Evolutionary conservation across 2,888 invertebrate genomes (phyloP).

Genomic region (Eurytoma californica): DNA sequence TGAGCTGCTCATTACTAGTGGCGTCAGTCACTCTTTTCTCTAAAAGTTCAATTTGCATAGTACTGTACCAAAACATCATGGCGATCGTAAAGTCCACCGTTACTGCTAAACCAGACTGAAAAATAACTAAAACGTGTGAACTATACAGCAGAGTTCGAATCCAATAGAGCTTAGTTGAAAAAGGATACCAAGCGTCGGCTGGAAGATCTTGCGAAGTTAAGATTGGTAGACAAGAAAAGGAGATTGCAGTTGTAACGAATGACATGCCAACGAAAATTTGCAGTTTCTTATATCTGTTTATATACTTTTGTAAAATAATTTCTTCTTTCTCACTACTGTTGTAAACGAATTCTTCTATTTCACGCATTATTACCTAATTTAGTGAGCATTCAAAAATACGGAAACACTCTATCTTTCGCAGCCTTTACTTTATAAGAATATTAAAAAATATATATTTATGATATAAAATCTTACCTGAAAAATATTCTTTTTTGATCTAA

Average conservation of each 20-base stretch:
- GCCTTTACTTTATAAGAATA: too few species aligned
- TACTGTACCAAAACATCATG: constrained; percentile 63
- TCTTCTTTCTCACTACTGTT: constrained; percentile 54
- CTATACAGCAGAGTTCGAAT: constrained; percentile 59
- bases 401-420: too few species aligned
- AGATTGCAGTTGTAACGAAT: constrained; percentile 59
- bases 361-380: constrained; percentile 59
- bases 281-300: constrained; percentile 61
- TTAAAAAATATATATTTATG: too few species aligned
- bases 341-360: constrained; percentile 59
- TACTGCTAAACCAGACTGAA: constrained; percentile 61
- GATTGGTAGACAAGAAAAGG: constrained; percentile 63
- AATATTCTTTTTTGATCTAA: too few species aligned
- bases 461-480: too few species aligned
- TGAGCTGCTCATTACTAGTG: constrained; percentile 50
- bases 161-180: constrained; percentile 58
- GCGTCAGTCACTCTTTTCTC: constrained; percentile 52
- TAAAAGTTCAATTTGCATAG: constrained; percentile 64
- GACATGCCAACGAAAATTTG: constrained; percentile 59
- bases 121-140: constrained; percentile 60
- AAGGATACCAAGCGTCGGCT: constrained; percentile 66
- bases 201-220: constrained; percentile 63
- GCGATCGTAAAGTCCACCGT: constrained; percentile 63
- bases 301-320: constrained; percentile 60
- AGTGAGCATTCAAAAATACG: too few species aligned